phyloP scores from a whole-genome alignment of 2,888 invertebrate genomes.

The Troglohyphantes excavatus region DNA sequence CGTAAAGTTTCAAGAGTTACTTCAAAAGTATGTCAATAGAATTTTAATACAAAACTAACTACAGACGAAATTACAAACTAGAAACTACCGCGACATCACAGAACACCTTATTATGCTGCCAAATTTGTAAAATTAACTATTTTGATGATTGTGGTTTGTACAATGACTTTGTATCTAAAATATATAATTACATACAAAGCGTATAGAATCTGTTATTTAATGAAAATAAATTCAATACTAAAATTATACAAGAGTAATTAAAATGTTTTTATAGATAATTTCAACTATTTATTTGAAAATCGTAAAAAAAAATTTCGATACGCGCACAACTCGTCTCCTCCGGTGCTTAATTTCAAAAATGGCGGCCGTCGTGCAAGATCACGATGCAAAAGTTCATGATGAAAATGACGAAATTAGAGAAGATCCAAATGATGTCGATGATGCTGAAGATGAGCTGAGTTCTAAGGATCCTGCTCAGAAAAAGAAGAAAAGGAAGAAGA shows the following conservation, averaged over 20 bases:
- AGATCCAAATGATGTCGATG: constrained; percentile 84
- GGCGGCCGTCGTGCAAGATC: constrained; percentile 86
- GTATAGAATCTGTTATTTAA: neutral
- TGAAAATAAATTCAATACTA: neutral
- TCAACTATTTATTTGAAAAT: neutral
- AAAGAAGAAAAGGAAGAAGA: constrained; percentile 81
- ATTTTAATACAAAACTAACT: neutral
- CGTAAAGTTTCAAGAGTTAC: too few species aligned
- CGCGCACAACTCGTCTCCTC: constrained; percentile 35
- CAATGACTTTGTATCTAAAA: neutral
- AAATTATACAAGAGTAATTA: too few species aligned
- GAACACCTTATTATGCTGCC: neutral
- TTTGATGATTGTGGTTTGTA: neutral
- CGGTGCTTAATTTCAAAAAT: constrained; percentile 82
- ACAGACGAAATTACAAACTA: neutral
- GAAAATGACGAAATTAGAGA: constrained; percentile 86
- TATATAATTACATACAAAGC: neutral
- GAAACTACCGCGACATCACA: neutral
- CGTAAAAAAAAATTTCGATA: neutral
- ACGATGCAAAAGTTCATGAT: constrained; percentile 84
- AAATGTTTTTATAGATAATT: neutral
- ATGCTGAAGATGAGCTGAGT: constrained; percentile 84
- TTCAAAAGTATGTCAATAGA: too few species aligned
- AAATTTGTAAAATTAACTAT: neutral
- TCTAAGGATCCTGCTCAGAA: constrained; percentile 86